These are phyloP conservation scores for Perca fluviatilis DNA, from an alignment of 2,113 vertebrate genomes.

Conservation along the genomic window DNA sequence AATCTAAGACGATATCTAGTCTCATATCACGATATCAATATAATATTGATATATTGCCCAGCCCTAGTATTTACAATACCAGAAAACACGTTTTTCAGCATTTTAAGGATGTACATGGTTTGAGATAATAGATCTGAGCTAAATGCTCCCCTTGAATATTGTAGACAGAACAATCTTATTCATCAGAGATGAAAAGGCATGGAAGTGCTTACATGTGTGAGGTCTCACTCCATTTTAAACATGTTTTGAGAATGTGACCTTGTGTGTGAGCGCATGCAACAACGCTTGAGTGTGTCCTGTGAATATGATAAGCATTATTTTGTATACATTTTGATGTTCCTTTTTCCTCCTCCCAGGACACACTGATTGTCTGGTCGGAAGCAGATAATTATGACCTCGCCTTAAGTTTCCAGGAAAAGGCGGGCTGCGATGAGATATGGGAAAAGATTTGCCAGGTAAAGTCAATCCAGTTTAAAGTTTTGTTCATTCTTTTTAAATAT, in stretches of 20 bases:
- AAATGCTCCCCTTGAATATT: background rate
- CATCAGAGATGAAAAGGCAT: background rate
- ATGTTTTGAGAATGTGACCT: background rate
- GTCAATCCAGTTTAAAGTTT: background rate
- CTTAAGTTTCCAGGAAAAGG: constrained; percentile 99
- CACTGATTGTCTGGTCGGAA: constrained; percentile 99
- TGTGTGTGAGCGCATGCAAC: background rate
- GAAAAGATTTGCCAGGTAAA: constrained; percentile 99
- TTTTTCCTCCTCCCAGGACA: constrained; percentile 87
- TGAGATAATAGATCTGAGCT: background rate
- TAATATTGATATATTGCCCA: too few species aligned
- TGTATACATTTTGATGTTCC: constrained; percentile 33
- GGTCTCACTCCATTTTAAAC: background rate
- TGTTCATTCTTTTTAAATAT: background rate
- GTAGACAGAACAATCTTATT: background rate
- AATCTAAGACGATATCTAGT: too few species aligned
- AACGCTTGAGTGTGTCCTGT: background rate
- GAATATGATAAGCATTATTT: background rate
- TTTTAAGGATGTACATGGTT: background rate
- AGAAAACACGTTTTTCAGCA: background rate
- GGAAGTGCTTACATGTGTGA: background rate
- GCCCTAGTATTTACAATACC: background rate
- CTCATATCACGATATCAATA: too few species aligned
- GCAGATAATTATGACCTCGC: constrained; percentile 99
- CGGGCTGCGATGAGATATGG: constrained; percentile 99